Conservation (phyloP, 30 jellyfish, hydroid and myxozoan genomes). For the Pseudorhiza aurosa region DNA sequence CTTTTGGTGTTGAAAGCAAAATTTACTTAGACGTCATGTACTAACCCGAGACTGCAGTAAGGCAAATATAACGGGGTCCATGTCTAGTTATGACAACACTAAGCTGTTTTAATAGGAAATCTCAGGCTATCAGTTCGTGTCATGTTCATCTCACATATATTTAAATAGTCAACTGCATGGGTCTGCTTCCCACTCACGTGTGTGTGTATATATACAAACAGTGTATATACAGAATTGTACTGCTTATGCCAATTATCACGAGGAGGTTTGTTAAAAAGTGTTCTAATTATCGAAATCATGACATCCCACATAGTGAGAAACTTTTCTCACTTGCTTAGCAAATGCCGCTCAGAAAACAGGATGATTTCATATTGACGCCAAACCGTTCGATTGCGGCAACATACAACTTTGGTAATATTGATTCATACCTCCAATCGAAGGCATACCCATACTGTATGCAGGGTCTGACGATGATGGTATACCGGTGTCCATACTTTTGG, state of each 20-base stretch:
- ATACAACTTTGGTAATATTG: conserved; percentile 97
- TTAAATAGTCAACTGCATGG: conserved; percentile 32
- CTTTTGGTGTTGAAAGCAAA: too few relatives aligned
- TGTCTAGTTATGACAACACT: background rate
- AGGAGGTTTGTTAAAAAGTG: conserved; percentile 58
- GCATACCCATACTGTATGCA: conserved; percentile 73
- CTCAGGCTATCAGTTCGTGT: too few relatives aligned
- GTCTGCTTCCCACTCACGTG: conserved; percentile 1
- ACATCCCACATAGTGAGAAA: conserved; percentile 15
- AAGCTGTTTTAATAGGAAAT: too few relatives aligned
- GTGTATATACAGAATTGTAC: conserved; percentile 26
- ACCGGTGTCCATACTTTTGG: conserved; percentile 90
- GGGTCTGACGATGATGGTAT: conserved; percentile 91
- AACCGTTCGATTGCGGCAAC: conserved; percentile 93
- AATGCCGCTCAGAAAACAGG: conserved; percentile 14
- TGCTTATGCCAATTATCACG: conserved; percentile 1
- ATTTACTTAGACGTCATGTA: too few relatives aligned
- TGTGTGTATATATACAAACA: conserved; percentile 64
- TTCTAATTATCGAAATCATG: conserved; percentile 40
- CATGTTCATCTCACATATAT: too few relatives aligned
- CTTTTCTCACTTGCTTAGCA: conserved; percentile 44
- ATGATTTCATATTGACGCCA: conserved; percentile 54
- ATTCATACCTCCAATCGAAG: conserved; percentile 84
- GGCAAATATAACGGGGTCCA: conserved; percentile 9
- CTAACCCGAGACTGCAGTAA: too few relatives aligned